These are phyloP conservation scores for Mercenaria mercenaria DNA, from an alignment of 1,140 invertebrate genomes.

Conservation along the genomic window DNA sequence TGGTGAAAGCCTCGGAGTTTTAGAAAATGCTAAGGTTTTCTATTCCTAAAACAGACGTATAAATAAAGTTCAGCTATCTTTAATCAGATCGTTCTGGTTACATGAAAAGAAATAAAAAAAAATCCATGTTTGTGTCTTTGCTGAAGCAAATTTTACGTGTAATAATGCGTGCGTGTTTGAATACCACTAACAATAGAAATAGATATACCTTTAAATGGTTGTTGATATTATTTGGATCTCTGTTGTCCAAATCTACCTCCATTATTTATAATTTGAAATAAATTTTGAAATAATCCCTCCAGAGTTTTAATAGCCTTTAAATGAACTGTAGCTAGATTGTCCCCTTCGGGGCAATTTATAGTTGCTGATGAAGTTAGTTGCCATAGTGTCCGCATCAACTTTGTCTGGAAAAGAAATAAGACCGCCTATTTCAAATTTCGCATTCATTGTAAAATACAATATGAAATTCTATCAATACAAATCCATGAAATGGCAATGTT, in stretches of 20 bases:
- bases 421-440: neutral
- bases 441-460: constrained; percentile 24
- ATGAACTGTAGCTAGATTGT: neutral
- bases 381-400: neutral
- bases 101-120: too few relatives aligned
- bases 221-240: constrained; percentile 45
- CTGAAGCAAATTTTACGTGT: too few relatives aligned
- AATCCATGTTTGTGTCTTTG: too few relatives aligned
- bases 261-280: neutral
- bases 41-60: too few relatives aligned
- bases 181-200: too few relatives aligned
- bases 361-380: neutral
- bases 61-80: too few relatives aligned
- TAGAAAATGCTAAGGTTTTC: too few relatives aligned
- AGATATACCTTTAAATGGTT: constrained; percentile 42
- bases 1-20: too few relatives aligned
- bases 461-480: constrained; percentile 23
- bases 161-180: too few relatives aligned
- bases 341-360: neutral
- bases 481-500: neutral
- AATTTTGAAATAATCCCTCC: neutral
- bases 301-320: neutral
- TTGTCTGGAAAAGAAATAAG: neutral
- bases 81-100: too few relatives aligned
- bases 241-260: constrained; percentile 15